These are phyloP conservation scores for Macrophya alboannulata DNA, from an alignment of 2,888 invertebrate species.

Conservation along the genomic window DNA sequence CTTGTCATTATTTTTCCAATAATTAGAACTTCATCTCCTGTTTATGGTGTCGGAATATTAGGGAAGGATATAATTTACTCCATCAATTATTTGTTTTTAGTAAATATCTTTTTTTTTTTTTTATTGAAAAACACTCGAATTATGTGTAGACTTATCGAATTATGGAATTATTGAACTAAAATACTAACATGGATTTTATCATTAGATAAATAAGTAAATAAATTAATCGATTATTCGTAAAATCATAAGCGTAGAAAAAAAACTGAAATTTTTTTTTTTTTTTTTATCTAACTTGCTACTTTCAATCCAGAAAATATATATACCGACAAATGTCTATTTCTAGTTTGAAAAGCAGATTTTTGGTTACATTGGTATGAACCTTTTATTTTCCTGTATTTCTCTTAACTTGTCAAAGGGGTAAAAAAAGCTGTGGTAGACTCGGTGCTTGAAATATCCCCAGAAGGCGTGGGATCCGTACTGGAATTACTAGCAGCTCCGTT, in stretches of 20 bases:
- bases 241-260: not conserved
- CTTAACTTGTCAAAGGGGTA: conserved; percentile 38
- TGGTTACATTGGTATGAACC: not conserved
- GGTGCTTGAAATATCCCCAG: not conserved
- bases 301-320: not conserved
- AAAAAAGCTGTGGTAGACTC: conserved; percentile 36
- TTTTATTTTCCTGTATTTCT: not conserved
- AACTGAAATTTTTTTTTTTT: not conserved
- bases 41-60: not conserved
- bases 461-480: not conserved
- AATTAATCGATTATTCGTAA: not conserved
- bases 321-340: not conserved
- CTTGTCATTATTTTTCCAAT: not conserved
- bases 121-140: not conserved
- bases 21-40: not conserved
- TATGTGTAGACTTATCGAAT: not conserved
- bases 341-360: not conserved
- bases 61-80: not conserved
- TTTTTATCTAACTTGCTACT: not conserved
- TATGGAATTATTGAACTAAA: conserved; percentile 17
- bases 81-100: not conserved
- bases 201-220: conserved; percentile 35
- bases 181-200: not conserved
- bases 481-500: conserved; percentile 7
- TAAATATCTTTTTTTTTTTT: not conserved